Percentiles rank a stretch among this genome's conserved stretches.
Conservation (phyloP, 1,140 invertebrate genomes). For the Dendroctonus ponderosae region DNA sequence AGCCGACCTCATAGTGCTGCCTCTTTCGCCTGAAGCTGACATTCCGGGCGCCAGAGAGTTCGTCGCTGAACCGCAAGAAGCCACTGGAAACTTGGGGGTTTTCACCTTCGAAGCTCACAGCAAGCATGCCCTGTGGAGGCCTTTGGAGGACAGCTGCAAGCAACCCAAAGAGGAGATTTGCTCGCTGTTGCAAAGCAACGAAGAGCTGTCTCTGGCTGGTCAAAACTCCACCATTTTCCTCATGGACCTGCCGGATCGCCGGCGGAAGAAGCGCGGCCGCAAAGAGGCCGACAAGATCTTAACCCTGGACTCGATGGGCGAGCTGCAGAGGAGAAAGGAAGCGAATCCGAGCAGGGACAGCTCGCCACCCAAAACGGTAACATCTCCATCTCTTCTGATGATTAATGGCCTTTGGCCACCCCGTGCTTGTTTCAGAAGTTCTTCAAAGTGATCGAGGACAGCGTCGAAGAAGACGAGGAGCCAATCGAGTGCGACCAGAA, state of each 20-base stretch:
- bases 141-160: not conserved
- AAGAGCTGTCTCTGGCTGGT: not conserved
- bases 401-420: no score
- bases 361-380: no score
- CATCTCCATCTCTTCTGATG: no score
- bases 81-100: not conserved
- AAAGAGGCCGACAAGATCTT: constrained; percentile 4
- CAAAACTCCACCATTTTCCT: constrained; percentile 30
- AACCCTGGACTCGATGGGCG: not conserved
- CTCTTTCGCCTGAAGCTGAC: constrained; percentile 48
- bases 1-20: constrained; percentile 46
- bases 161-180: constrained; percentile 6
- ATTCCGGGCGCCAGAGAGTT: constrained; percentile 12
- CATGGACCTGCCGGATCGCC: constrained; percentile 39
- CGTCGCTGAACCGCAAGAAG: constrained; percentile 1
- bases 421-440: constrained; percentile 42
- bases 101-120: constrained; percentile 1
- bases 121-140: constrained; percentile 6
- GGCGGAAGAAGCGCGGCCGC: constrained; percentile 13
- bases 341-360: not conserved
- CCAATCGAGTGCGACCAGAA: constrained; percentile 46
- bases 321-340: not conserved
- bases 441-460: constrained; percentile 46
- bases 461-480: constrained; percentile 35
- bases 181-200: constrained; percentile 6